These are phyloP conservation scores for Rhogogaster chlorosoma DNA, from an alignment of 2,888 invertebrate genomes.

Conservation along the genomic window DNA sequence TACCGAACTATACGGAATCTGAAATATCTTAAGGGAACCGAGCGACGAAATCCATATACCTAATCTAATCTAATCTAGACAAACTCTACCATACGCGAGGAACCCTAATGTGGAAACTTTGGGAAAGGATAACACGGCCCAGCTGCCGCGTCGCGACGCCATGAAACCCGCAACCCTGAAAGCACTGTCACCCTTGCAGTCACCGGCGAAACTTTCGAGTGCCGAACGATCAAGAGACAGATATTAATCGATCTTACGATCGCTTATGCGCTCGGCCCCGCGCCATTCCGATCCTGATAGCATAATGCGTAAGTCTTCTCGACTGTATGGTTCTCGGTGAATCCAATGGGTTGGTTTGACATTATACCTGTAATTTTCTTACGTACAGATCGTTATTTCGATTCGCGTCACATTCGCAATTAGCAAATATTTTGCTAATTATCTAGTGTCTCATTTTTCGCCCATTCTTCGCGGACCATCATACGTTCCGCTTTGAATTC, in stretches of 20 bases:
- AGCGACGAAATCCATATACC: slow-evolving; percentile 46
- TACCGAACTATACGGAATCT: slow-evolving; percentile 34
- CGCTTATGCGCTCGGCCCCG: not conserved
- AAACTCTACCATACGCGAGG: slow-evolving; percentile 32
- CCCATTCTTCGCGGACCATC: not conserved
- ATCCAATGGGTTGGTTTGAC: not conserved
- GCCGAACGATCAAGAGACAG: slow-evolving; percentile 24
- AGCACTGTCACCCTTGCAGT: slow-evolving; percentile 39
- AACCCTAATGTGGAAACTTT: slow-evolving; percentile 48
- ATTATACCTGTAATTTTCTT: not conserved
- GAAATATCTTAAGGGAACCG: slow-evolving; percentile 37
- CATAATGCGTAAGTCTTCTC: not conserved
- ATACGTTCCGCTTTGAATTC: not conserved
- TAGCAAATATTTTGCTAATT: not conserved
- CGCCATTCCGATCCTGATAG: not conserved
- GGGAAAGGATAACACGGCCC: slow-evolving; percentile 45
- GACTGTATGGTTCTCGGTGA: not conserved
- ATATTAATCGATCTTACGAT: slow-evolving; percentile 42
- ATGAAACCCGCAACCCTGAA: slow-evolving; percentile 34
- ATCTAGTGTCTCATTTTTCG: not conserved
- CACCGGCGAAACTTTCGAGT: slow-evolving; percentile 39
- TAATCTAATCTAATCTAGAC: slow-evolving; percentile 48
- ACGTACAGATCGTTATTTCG: not conserved
- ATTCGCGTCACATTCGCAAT: not conserved
- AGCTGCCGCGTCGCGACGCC: slow-evolving; percentile 35